These are phyloP conservation scores for Catocala nupta DNA, from an alignment of 2,888 invertebrate genomes.

Conservation along the genomic window DNA sequence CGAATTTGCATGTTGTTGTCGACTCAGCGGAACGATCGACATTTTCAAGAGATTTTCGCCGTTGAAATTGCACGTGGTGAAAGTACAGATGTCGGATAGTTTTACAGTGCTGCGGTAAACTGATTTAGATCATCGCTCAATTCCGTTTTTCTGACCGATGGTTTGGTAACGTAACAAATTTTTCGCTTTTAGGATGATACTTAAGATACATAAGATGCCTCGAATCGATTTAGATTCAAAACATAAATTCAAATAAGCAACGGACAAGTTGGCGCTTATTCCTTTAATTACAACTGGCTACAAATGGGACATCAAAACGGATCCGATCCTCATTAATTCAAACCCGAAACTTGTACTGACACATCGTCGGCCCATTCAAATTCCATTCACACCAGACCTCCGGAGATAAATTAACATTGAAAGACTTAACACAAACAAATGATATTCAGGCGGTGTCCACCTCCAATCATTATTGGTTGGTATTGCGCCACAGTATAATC, in stretches of 20 bases:
- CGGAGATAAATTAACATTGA: constrained; percentile 68
- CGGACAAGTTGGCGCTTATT: constrained; percentile 11
- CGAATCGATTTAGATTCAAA: background rate
- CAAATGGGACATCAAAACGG: constrained; percentile 16
- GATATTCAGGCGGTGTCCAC: constrained; percentile 74
- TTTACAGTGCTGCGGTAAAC: constrained; percentile 54
- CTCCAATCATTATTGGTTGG: constrained; percentile 71
- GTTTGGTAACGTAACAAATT: constrained; percentile 19
- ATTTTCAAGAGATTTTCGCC: constrained; percentile 42
- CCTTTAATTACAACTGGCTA: constrained; percentile 12
- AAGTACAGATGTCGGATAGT: constrained; percentile 50
- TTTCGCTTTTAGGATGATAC: too few relatives aligned
- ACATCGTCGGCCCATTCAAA: constrained; percentile 50
- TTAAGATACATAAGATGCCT: background rate
- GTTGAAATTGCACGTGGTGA: constrained; percentile 62
- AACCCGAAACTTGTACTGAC: constrained; percentile 39
- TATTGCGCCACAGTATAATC: constrained; percentile 56
- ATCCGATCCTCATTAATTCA: constrained; percentile 39
- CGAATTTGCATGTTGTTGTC: constrained; percentile 77
- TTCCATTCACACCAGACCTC: constrained; percentile 56
- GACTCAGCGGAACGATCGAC: constrained; percentile 61
- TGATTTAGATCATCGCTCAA: constrained; percentile 52
- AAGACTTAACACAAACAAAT: constrained; percentile 71
- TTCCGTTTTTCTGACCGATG: constrained; percentile 54
- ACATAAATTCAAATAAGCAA: constrained; percentile 5